Percentiles rank a stretch among this genome's conserved stretches.
Evolutionary conservation across 2,888 invertebrate genomes (phyloP).

Genomic region (Eurois occulta): DNA sequence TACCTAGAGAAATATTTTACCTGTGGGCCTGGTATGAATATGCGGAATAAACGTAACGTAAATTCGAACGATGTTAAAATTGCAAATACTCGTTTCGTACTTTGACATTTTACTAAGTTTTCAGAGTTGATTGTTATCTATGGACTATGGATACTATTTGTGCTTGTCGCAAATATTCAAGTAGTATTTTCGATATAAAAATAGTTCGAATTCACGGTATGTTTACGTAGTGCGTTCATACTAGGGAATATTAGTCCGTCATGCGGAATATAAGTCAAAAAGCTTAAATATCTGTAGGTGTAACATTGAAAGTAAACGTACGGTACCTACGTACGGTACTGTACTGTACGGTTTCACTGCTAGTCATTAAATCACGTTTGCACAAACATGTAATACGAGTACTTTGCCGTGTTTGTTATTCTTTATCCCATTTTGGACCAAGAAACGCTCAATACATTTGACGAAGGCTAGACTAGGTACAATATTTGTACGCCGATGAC

Average conservation of each 20-base stretch:
- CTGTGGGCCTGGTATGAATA: neutral
- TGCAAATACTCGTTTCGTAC: neutral
- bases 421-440: neutral
- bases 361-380: neutral
- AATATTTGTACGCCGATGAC: too few relatives aligned
- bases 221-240: neutral
- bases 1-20: neutral
- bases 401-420: neutral
- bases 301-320: neutral
- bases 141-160: too few relatives aligned
- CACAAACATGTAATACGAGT: too few relatives aligned
- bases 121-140: neutral
- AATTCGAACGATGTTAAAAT: neutral
- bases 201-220: neutral
- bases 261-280: too few relatives aligned
- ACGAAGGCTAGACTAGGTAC: neutral
- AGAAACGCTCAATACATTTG: neutral
- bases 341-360: neutral
- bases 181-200: neutral
- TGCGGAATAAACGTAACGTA: neutral
- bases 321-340: too few relatives aligned
- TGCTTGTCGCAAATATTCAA: neutral
- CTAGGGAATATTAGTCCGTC: neutral
- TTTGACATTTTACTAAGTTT: neutral
- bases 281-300: too few relatives aligned